Evolutionary conservation across 2,797 vertebrate genomes (phyloP), one percentile per base, ranked within the genome.

Genomic region (Apogon hyalosoma): DNA sequence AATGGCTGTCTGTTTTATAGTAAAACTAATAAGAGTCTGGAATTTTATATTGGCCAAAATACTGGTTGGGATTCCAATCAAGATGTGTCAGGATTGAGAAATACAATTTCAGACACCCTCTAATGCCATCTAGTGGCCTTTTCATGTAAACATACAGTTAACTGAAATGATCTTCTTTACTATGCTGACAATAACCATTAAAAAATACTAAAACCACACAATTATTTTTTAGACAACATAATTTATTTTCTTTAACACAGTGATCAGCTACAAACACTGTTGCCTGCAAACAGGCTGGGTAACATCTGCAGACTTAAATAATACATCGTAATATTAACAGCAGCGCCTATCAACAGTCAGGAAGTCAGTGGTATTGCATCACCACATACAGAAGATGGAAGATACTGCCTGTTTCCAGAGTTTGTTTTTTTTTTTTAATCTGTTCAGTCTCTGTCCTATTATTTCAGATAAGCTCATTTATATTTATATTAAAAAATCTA

Each of bases 161-260:
- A 19, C 1, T 21, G 11, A n/a, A 21, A 28, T 24, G 0, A 16
- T 12, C 6, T 40, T 12, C 6, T 40, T 24, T 19, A 5, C 11
- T 38, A n/a, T n/a, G n/a, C n/a, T 39, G 8, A 62, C 16, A 11
- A 1, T 2, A 11, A 6, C 11, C 1, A 38, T 31, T 31, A 7
- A 39, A 49, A 36, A 57, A 47, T 6, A 43, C n/a, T 5, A 3
- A 59, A 43, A 48, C 0, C 1, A 49, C 6, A 1, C 13, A 63
- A 18, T 6, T 11, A 3, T 40, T 14, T 63, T 64, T 77, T 80
- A 87, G 49, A 83, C 74, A 85, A 88, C 82, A 88, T 86, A 71
- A 58, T 80, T 88, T 85, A 79, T 87, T 87, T 63, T 78, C 42
- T 55, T 88, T 75, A 62, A 66, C 88, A 90, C 87, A 87, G 88